Conservation (phyloP, 2,797 vertebrate genomes). For the Intellagama lesueurii region DNA sequence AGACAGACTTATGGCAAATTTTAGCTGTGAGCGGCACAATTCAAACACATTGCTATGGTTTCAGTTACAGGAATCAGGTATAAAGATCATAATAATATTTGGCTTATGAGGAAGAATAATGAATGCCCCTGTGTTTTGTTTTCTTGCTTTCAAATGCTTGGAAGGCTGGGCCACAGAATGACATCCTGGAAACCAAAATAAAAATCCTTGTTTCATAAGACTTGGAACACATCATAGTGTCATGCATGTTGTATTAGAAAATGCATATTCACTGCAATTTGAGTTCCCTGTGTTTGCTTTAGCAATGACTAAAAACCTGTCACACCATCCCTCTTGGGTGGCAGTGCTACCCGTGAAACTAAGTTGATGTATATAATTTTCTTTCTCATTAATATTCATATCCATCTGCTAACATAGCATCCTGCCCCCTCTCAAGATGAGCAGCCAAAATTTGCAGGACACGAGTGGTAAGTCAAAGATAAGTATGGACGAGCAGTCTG, state of each 20-base stretch:
- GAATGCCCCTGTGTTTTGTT: background rate
- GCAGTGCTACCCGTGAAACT: background rate
- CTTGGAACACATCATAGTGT: background rate
- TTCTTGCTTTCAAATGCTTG: background rate
- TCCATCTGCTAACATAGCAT: background rate
- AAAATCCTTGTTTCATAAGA: background rate
- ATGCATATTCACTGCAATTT: conserved; percentile 26
- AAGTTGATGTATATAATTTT: background rate
- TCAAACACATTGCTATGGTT: background rate
- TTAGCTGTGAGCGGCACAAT: background rate
- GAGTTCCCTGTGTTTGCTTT: background rate
- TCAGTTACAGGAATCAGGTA: background rate
- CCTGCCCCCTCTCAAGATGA: conserved; percentile 21
- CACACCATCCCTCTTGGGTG: background rate
- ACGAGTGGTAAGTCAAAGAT: background rate
- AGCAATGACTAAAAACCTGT: background rate
- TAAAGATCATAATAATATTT: background rate
- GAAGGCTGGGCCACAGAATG: background rate
- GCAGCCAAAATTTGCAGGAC: conserved; percentile 29
- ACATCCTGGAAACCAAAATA: background rate
- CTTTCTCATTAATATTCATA: conserved; percentile 22
- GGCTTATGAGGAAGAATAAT: background rate
- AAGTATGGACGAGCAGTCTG: conserved; percentile 19
- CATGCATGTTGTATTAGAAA: background rate
- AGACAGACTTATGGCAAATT: background rate